phyloP scores from a whole-genome alignment of 92 coral and sea anemone genomes.

The Porites rus region DNA sequence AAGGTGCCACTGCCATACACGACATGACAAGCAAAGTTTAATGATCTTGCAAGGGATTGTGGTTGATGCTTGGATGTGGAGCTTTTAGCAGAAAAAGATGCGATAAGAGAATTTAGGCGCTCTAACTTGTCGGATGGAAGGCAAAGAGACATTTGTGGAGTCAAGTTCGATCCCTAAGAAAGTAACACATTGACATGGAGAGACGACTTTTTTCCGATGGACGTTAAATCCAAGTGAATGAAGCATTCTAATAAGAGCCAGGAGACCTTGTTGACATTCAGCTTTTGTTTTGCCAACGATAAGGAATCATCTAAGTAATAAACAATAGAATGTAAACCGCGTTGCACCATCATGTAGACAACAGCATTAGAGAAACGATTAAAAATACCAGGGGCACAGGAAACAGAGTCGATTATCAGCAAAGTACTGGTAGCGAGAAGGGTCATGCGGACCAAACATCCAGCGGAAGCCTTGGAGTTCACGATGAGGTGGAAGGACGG shows the following conservation, averaged over 20 bases:
- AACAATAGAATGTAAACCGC: slow-evolving; percentile 7
- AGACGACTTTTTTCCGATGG: slow-evolving; percentile 11
- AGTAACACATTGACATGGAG: neutral
- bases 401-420: slow-evolving; percentile 6
- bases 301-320: slow-evolving; percentile 24
- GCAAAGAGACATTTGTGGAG: slow-evolving; percentile 2
- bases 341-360: slow-evolving; percentile 16
- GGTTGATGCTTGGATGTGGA: slow-evolving; percentile 20
- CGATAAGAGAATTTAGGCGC: neutral
- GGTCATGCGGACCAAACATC: neutral
- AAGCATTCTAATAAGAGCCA: neutral
- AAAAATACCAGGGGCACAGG: slow-evolving; percentile 15
- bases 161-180: slow-evolving; percentile 21
- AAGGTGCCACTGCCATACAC: slow-evolving; percentile 13
- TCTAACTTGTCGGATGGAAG: slow-evolving; percentile 15
- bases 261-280: slow-evolving; percentile 2
- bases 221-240: slow-evolving; percentile 3
- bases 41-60: slow-evolving; percentile 17
- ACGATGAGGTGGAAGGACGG: slow-evolving; percentile 14
- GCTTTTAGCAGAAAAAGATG: neutral
- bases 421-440: slow-evolving; percentile 22
- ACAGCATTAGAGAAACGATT: slow-evolving; percentile 5
- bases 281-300: slow-evolving; percentile 21
- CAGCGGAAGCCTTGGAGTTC: slow-evolving; percentile 10
- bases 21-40: slow-evolving; percentile 20